phyloP scores from a whole-genome alignment of 2,797 vertebrate species.

The Micromesistius poutassou region DNA sequence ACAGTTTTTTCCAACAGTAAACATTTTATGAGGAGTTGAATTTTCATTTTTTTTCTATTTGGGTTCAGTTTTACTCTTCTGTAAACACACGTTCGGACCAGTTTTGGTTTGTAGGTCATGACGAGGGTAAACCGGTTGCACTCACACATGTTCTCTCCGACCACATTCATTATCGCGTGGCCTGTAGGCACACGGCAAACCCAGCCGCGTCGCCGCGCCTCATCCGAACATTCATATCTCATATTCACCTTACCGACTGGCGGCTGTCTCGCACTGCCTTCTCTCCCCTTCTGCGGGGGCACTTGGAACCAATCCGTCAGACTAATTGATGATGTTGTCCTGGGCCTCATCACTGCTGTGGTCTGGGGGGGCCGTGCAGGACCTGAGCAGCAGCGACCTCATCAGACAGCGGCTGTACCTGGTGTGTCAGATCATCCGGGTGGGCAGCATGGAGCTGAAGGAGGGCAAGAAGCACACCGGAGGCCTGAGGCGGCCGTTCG shows the following conservation, averaged over 20 bases:
- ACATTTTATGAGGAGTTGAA: neutral
- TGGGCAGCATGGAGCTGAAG: constrained; percentile 95
- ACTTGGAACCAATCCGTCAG: neutral
- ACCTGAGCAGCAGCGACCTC: constrained; percentile 90
- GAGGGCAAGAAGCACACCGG: constrained; percentile 92
- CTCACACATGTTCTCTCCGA: neutral
- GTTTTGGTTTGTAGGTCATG: neutral
- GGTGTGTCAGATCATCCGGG: constrained; percentile 92
- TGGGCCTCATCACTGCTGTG: constrained; percentile 21
- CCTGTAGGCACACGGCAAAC: neutral
- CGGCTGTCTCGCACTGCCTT: neutral
- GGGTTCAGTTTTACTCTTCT: neutral
- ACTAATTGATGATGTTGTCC: neutral
- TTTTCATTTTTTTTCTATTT: too few relatives aligned
- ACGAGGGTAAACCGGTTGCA: neutral
- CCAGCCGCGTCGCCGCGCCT: neutral
- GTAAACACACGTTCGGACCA: neutral
- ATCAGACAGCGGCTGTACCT: constrained; percentile 87
- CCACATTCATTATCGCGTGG: neutral
- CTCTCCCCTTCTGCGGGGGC: neutral
- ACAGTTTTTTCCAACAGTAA: neutral
- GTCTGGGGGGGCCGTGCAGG: constrained; percentile 64
- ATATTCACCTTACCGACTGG: neutral
- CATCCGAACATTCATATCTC: neutral
- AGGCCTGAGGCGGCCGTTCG: constrained; percentile 89